A percentile compares a stretch with the other conserved stretches of the same genome.
phyloP scores from a whole-genome alignment of 2,888 invertebrate genomes.

The Marasmarcha lunaedactyla region DNA sequence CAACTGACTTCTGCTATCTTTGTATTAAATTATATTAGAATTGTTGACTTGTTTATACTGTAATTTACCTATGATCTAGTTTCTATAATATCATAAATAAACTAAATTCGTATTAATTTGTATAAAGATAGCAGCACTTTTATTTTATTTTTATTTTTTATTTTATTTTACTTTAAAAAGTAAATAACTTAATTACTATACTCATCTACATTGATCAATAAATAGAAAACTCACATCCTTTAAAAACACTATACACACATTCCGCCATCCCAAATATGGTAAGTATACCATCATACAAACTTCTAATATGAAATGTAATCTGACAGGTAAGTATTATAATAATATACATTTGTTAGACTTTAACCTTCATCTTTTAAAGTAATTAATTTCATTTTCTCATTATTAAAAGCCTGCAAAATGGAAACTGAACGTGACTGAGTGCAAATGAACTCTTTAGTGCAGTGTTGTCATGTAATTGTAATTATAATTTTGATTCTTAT shows the following conservation, averaged over 20 bases:
- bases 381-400: conserved; percentile 31
- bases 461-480: conserved; percentile 36
- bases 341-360: background rate
- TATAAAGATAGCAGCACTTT: too few species aligned
- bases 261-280: conserved; percentile 21
- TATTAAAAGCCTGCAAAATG: conserved; percentile 62
- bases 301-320: conserved; percentile 1
- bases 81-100: too few species aligned
- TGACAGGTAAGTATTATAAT: conserved; percentile 21
- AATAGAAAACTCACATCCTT: background rate
- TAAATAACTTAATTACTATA: too few species aligned
- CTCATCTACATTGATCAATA: too few species aligned
- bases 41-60: too few species aligned
- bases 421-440: conserved; percentile 53
- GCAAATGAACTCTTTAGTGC: conserved; percentile 32
- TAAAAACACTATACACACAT: conserved; percentile 16
- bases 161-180: too few species aligned
- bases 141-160: too few species aligned
- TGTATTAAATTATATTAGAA: too few species aligned
- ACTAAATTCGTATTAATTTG: too few species aligned
- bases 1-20: too few species aligned
- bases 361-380: background rate
- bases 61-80: too few species aligned
- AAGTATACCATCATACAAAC: conserved; percentile 23
- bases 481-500: conserved; percentile 29